Percentiles rank a stretch among this genome's conserved stretches.
Conservation (phyloP, 2,888 invertebrate genomes). For the Dryomyza anilis region DNA sequence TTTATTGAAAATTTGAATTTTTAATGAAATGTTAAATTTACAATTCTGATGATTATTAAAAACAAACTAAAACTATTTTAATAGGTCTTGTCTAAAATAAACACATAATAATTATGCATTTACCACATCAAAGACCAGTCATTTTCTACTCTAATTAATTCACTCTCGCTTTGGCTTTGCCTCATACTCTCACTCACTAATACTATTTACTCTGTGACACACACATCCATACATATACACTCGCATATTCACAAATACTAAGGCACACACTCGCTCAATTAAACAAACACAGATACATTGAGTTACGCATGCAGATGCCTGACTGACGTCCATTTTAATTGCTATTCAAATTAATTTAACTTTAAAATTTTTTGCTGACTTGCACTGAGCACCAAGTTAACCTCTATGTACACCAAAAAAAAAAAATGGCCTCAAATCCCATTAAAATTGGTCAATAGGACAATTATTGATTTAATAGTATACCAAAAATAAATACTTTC, state of each 20-base stretch:
- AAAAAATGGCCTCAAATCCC: too few species aligned
- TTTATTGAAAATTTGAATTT: too few species aligned
- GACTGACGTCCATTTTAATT: not conserved
- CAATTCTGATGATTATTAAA: too few species aligned
- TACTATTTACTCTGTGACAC: not conserved
- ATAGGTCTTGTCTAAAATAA: too few species aligned
- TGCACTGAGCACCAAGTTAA: not conserved
- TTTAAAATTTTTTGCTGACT: not conserved
- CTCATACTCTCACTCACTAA: not conserved
- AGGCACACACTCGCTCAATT: not conserved
- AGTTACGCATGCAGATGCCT: too few species aligned
- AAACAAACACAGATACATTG: too few species aligned
- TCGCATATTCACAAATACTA: not conserved
- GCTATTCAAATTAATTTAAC: conserved; percentile 9
- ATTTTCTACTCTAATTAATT: conserved; percentile 21
- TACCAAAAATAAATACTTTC: too few species aligned
- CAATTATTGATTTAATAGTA: too few species aligned
- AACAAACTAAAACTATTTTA: too few species aligned
- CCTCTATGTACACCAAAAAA: too few species aligned
- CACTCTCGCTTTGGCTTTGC: not conserved
- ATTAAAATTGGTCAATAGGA: too few species aligned
- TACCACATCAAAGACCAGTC: conserved; percentile 3
- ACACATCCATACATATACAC: not conserved
- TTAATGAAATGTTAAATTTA: too few species aligned
- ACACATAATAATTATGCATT: not conserved